Conservation (phyloP, 2,888 invertebrate genomes). For the Drosophila falleni region DNA sequence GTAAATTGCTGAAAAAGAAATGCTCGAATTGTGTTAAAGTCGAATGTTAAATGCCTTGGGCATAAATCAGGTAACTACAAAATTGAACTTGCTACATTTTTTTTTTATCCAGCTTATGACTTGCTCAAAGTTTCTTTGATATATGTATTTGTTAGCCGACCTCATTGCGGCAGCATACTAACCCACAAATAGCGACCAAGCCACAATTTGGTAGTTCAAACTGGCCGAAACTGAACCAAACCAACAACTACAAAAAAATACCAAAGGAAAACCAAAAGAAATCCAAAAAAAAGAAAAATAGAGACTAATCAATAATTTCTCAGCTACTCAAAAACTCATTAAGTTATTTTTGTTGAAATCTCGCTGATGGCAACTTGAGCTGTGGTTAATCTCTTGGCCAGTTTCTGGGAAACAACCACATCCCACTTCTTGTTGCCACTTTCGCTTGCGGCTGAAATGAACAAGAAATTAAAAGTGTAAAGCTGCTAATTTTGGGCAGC, state of each 20-base stretch:
- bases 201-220: conserved; percentile 44
- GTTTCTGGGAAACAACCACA: conserved; percentile 23
- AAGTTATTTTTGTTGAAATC: conserved; percentile 50
- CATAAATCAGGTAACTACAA: conserved; percentile 43
- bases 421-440: conserved; percentile 43
- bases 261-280: conserved; percentile 7
- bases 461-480: conserved; percentile 75
- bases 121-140: conserved; percentile 27
- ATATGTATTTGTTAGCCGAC: conserved; percentile 28
- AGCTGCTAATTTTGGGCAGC: conserved; percentile 56
- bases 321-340: conserved; percentile 74
- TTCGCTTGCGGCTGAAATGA: conserved; percentile 63
- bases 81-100: conserved; percentile 13
- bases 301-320: conserved; percentile 69
- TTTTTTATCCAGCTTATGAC: conserved; percentile 32
- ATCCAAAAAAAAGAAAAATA: conserved; percentile 2
- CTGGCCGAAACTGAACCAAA: conserved; percentile 16
- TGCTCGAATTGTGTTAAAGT: conserved; percentile 38
- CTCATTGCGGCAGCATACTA: conserved; percentile 49
- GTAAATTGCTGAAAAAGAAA: conserved; percentile 39
- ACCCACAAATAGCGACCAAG: conserved; percentile 48
- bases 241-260: conserved; percentile 7
- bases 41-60: conserved; percentile 37
- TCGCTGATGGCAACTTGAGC: conserved; percentile 39
- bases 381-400: conserved; percentile 27